These are phyloP conservation scores for Trachelipus rathkii DNA, from an alignment of 1,140 invertebrate genomes.

Conservation along the genomic window DNA sequence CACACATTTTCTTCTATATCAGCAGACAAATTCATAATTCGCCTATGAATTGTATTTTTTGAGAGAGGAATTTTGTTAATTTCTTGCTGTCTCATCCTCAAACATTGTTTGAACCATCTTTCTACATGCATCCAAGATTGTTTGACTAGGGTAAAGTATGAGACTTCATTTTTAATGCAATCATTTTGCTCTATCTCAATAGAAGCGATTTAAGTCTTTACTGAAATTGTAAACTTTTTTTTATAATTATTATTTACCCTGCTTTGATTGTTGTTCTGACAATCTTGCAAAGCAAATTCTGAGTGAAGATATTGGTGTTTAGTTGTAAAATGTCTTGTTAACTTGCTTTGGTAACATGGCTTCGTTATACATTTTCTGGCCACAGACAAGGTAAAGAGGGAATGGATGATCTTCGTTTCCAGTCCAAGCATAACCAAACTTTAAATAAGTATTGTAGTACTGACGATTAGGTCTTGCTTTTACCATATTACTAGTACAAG, in stretches of 20 bases:
- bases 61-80: constrained; percentile 9
- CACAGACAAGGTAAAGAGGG: constrained; percentile 31
- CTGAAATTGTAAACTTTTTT: constrained; percentile 19
- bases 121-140: constrained; percentile 25
- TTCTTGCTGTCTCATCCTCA: constrained; percentile 15
- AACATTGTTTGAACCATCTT: constrained; percentile 29
- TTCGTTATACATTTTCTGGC: constrained; percentile 29
- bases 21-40: constrained; percentile 24
- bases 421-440: constrained; percentile 27
- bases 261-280: constrained; percentile 1
- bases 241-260: not conserved
- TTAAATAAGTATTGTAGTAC: constrained; percentile 30
- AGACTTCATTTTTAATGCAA: constrained; percentile 29
- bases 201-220: not conserved
- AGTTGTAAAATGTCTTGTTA: constrained; percentile 29
- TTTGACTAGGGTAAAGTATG: constrained; percentile 24
- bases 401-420: constrained; percentile 24
- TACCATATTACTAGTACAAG: not conserved
- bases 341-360: constrained; percentile 34
- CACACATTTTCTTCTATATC: constrained; percentile 26
- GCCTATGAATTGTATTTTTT: constrained; percentile 29
- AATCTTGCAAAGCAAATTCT: not conserved
- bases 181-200: constrained; percentile 14
- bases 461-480: not conserved
- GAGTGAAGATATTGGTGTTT: constrained; percentile 25